Percentiles rank a stretch among this genome's conserved stretches.
Conservation (phyloP, 2,113 vertebrate genomes). For the Pardalotus punctatus region DNA sequence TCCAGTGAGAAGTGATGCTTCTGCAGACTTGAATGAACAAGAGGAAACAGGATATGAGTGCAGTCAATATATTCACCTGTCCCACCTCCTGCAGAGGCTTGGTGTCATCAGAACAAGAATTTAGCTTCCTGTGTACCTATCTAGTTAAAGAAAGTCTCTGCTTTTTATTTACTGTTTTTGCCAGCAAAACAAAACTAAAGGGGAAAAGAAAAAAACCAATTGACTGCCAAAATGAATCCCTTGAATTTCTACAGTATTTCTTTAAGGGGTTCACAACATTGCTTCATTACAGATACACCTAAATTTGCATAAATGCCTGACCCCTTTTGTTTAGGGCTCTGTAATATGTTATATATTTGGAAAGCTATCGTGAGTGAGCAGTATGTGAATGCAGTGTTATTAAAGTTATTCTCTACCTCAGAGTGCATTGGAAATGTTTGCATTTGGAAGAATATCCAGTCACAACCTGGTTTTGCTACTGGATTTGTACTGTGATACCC, state of each 20-base stretch:
- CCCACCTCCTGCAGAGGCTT: neutral
- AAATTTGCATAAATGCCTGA: neutral
- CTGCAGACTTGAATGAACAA: neutral
- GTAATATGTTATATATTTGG: neutral
- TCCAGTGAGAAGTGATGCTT: neutral
- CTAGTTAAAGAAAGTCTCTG: neutral
- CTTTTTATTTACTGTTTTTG: neutral
- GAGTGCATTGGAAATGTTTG: neutral
- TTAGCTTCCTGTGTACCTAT: neutral
- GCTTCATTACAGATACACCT: neutral
- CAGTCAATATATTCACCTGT: neutral
- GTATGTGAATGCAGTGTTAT: neutral
- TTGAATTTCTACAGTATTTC: neutral
- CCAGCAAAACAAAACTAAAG: neutral
- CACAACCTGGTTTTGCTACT: neutral
- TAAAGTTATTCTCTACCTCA: neutral
- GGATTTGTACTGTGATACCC: neutral
- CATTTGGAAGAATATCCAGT: neutral
- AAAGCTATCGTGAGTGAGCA: fast-evolving
- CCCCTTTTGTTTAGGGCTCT: neutral
- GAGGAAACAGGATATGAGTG: neutral
- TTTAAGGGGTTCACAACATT: neutral
- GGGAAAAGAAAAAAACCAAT: neutral
- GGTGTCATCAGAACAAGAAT: neutral
- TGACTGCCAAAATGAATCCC: neutral